These are phyloP conservation scores for Apaloderma vittatum DNA, from an alignment of 2,113 vertebrate genomes.

Conservation along the genomic window DNA sequence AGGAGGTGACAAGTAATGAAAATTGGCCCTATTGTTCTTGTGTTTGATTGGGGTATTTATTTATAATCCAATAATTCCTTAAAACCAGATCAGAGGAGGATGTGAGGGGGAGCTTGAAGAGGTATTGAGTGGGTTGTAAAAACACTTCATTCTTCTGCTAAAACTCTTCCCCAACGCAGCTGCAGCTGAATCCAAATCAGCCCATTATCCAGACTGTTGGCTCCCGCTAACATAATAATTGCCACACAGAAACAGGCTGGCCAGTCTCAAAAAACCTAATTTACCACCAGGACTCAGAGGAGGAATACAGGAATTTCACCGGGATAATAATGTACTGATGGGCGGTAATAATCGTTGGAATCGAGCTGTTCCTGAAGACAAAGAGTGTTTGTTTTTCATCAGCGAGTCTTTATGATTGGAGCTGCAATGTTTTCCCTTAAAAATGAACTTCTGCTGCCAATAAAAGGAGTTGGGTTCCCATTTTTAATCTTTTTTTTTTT, in stretches of 20 bases:
- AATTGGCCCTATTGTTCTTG: not conserved
- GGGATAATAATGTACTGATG: not conserved
- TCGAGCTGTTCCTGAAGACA: not conserved
- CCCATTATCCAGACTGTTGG: not conserved
- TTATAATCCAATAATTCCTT: not conserved
- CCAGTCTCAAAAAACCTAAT: not conserved
- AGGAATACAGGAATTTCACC: not conserved
- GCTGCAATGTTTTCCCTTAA: not conserved
- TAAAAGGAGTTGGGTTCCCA: not conserved
- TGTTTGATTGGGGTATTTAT: not conserved
- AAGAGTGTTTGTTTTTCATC: not conserved
- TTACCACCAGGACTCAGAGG: not conserved
- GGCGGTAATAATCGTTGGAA: not conserved
- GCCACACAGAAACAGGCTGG: not conserved
- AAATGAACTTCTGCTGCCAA: not conserved
- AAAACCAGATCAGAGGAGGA: not conserved
- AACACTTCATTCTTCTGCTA: not conserved
- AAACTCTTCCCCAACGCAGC: not conserved
- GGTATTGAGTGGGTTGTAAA: not conserved
- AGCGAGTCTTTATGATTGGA: not conserved
- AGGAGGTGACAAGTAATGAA: not conserved
- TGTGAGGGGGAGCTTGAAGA: not conserved
- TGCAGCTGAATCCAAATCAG: not conserved
- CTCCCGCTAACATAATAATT: accelerated
- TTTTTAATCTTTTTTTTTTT: not conserved